Evolutionary conservation across 1,140 invertebrate genomes (phyloP).

Genomic region (Drosophila hydei): DNA sequence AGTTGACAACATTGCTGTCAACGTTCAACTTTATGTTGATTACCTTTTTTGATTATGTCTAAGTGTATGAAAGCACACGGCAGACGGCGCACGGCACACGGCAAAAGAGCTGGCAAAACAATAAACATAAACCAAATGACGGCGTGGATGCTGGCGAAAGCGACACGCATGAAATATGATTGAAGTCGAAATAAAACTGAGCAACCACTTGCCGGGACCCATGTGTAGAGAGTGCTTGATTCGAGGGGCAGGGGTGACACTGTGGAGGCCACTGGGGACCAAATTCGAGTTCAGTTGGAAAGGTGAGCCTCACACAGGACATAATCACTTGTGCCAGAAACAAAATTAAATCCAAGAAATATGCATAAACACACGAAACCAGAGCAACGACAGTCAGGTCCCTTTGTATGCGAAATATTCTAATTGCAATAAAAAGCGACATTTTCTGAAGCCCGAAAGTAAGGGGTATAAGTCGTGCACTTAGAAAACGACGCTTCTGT

Average conservation of each 20-base stretch:
- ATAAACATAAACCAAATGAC: constrained; percentile 80
- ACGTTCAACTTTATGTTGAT: constrained; percentile 80
- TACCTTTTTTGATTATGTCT: constrained; percentile 82
- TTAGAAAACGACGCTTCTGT: constrained; percentile 48
- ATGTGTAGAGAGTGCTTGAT: constrained; percentile 60
- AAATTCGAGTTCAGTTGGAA: constrained; percentile 43
- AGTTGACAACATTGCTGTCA: constrained; percentile 67
- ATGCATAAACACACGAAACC: constrained; percentile 62
- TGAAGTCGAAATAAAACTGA: constrained; percentile 75
- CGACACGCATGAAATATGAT: constrained; percentile 72
- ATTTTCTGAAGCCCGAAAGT: constrained; percentile 24
- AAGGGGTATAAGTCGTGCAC: constrained; percentile 43
- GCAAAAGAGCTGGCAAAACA: constrained; percentile 65
- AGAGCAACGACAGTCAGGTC: constrained; percentile 21
- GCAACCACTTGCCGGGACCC: constrained; percentile 65
- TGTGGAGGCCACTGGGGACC: constrained; percentile 64
- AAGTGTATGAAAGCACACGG: constrained; percentile 57
- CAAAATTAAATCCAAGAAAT: constrained; percentile 77
- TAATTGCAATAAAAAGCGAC: constrained; percentile 79
- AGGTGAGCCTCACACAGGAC: constrained; percentile 70
- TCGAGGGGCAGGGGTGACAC: constrained; percentile 22
- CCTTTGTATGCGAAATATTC: constrained; percentile 58
- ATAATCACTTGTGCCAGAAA: constrained; percentile 74
- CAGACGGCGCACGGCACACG: constrained; percentile 56
- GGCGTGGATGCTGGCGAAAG: constrained; percentile 20